A percentile compares a stretch with the other conserved stretches of the same genome.
These are phyloP conservation scores for Alentia gelatinosa DNA, from an alignment of 2,888 invertebrate species.

Conservation along the genomic window DNA sequence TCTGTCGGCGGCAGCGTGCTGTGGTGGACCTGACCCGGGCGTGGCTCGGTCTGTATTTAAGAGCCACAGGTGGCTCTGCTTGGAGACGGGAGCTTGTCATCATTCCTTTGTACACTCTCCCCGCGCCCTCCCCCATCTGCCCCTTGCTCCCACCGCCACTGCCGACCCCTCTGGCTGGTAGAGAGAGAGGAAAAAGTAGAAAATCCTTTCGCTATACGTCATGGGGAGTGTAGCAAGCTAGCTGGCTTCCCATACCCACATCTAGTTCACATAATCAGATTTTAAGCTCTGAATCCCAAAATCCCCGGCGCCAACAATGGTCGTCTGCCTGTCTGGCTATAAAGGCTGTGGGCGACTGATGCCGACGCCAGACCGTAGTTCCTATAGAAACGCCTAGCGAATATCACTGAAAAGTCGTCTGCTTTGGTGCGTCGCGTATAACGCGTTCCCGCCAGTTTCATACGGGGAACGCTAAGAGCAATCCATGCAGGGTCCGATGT, in stretches of 20 bases:
- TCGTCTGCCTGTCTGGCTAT: background rate
- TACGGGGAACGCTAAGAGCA: background rate
- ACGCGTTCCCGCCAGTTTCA: too few species aligned
- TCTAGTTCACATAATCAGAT: background rate
- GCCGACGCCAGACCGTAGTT: background rate
- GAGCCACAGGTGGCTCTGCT: background rate
- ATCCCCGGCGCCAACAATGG: background rate
- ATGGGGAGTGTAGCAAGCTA: background rate
- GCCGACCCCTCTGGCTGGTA: background rate
- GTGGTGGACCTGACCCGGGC: background rate
- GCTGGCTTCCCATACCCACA: background rate
- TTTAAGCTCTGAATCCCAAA: background rate
- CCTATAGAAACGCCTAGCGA: background rate
- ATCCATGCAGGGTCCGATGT: background rate
- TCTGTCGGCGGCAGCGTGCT: background rate
- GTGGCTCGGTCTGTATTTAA: background rate
- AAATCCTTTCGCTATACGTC: background rate
- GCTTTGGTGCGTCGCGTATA: too few species aligned
- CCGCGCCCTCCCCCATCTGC: background rate
- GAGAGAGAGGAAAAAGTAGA: too few species aligned
- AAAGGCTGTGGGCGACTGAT: background rate
- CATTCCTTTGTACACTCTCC: conserved; percentile 1
- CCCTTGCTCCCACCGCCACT: background rate
- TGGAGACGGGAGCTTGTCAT: background rate
- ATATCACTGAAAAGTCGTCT: background rate